Evolutionary conservation across 2,888 invertebrate species (phyloP), one percentile per base, ranked within the genome.

Genomic region (Andricus quercusramuli): DNA sequence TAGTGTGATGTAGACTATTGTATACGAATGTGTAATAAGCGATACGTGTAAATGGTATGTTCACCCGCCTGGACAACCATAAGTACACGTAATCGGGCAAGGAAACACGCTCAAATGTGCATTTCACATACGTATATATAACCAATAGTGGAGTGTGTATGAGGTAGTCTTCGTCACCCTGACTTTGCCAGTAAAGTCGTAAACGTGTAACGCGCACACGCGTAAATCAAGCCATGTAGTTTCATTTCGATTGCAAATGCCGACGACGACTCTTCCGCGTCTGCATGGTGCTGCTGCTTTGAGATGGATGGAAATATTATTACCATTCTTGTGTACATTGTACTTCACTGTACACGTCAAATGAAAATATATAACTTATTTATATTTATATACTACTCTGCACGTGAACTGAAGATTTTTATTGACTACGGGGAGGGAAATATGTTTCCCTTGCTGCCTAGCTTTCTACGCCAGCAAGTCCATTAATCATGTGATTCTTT

Each of bases 161-260:
- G 25, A 82, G 83, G 83, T 83, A 81, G 84, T 79, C 74, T 76
- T 76, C 79, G 82, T 85, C 84, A 84, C 83, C 84, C 82, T 84
- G 83, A 85, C 85, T 85, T 84, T 83, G 79, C 83, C 78, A 29
- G 47, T 25, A 44, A 70, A 51, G 70, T 70, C 70, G 70, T 70
- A 70, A 70, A 70, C 29, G 47, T 17, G 70, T 47, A 70, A 70
- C 70, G 70, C 51, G 70, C 70, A 29, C 70, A 17, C 17, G 20
- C 47, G 51, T 70, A 70, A 70, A 70, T 70, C 70, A 70, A 67
- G 41, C 22, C 41, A n/a, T n/a, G 66, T 47, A 51, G 70, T 70
- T 70, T 70, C 70, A 70, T 70, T 70, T 70, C 70, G 70, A 70
- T 70, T 70, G 51, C 70, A 70, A 70, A 70, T 70, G 70, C 51